Evolutionary conservation across 1,140 invertebrate genomes (phyloP).

Genomic region (Drosophila jambulina): DNA sequence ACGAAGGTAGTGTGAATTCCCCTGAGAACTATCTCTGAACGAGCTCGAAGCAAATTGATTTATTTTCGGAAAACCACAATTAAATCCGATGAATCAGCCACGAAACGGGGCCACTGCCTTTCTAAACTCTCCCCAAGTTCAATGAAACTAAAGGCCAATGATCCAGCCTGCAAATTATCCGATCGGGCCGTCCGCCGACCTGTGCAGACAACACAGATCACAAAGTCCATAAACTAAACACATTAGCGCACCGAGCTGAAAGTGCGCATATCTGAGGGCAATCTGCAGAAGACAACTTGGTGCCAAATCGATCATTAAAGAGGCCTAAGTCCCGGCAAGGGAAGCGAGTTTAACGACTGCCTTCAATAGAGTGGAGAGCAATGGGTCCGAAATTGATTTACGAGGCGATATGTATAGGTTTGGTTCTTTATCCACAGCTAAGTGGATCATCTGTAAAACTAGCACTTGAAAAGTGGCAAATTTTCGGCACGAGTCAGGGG

Average conservation of each 20-base stretch:
- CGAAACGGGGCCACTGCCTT: constrained; percentile 13
- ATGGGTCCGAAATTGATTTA: constrained; percentile 58
- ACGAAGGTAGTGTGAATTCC: background rate
- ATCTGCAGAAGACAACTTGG: constrained; percentile 39
- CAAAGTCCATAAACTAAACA: constrained; percentile 61
- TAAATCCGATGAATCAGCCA: background rate
- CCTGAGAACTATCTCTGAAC: background rate
- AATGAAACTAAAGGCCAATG: constrained; percentile 42
- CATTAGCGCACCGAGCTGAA: constrained; percentile 41
- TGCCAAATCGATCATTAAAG: constrained; percentile 71
- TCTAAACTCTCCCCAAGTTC: constrained; percentile 46
- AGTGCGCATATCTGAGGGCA: constrained; percentile 16
- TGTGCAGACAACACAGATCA: constrained; percentile 25
- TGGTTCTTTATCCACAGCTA: constrained; percentile 5
- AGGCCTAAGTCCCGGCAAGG: constrained; percentile 17
- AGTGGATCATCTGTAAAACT: constrained; percentile 43
- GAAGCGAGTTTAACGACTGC: constrained; percentile 61
- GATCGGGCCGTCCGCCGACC: constrained; percentile 17
- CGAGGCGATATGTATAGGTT: constrained; percentile 54
- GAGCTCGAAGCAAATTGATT: background rate
- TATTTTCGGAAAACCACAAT: background rate
- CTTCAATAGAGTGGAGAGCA: constrained; percentile 51
- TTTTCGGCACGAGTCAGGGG: constrained; percentile 16
- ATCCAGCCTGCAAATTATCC: constrained; percentile 44
- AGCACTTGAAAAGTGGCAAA: constrained; percentile 29